Evolutionary conservation across 2,888 invertebrate genomes (phyloP), one percentile per base, ranked within the genome.

Genomic region (Rhagium mordax): DNA sequence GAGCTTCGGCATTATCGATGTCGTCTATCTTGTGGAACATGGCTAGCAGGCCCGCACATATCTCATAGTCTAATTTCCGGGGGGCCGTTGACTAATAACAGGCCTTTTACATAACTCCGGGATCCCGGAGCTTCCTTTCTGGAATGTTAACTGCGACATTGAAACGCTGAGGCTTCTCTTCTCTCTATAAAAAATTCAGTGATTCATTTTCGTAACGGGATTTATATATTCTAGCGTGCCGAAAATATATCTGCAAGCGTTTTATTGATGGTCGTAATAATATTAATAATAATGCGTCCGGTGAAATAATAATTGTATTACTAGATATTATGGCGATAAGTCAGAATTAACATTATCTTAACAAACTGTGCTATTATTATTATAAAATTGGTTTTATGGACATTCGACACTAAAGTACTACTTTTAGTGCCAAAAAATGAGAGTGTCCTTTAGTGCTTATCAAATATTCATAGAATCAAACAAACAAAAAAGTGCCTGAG

Each of bases 21-120:
- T 80, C 82, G 80, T 82, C 81, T 81, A 82, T 82, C 82, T 81
- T 81, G 78, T 74, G 79, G 81, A 82, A 81, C 83, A 81, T 81
- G 81, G 83, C 81, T 81, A 75, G 75, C 80, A 76, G 79, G 81
- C 74, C 82, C 81, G 81, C 82, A 83, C 81, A 84, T 84, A 84
- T 84, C 84, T 84, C 82, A 82, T 76, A 80, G 83, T 83, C 82
- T 84, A 84, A 84, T 84, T 84, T 84, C 84, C 84, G 82, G 81
- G 76, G 81, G 79, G 80, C 80, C 81, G 80, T 80, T 83, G 82
- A 84, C 84, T 84, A 84, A 84, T 83, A 84, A 83, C 83, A 72
- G 81, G 74, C 83, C 82, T 83, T 83, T 82, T 83, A 80, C 84
- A 83, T 84, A 83, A 81, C 81, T 81, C 81, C 77, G 77, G 76